Evolutionary conservation across 2,888 invertebrate genomes (phyloP).

Genomic region (Eumacrocentrus americanus): DNA sequence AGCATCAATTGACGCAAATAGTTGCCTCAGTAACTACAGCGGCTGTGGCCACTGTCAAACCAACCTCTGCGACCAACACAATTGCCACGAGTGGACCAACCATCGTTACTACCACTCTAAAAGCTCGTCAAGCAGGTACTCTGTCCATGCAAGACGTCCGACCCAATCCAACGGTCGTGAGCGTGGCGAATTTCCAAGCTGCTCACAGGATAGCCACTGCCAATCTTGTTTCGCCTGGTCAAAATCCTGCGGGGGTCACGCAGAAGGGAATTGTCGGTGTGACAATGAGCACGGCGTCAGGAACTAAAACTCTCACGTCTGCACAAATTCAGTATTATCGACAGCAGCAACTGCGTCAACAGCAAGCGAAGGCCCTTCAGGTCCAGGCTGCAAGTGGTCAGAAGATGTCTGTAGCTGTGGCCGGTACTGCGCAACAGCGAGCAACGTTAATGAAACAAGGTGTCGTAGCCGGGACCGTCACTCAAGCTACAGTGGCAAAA

Average conservation of each 20-base stretch:
- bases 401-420: conserved; percentile 58
- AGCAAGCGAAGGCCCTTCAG: conserved; percentile 51
- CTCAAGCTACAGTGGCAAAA: conserved; percentile 52
- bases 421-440: conserved; percentile 53
- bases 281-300: conserved; percentile 61
- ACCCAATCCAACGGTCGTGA: conserved; percentile 54
- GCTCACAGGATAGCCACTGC: conserved; percentile 57
- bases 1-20: conserved; percentile 49
- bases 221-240: conserved; percentile 49
- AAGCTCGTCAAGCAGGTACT: conserved; percentile 45
- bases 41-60: conserved; percentile 43
- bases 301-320: conserved; percentile 64
- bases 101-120: conserved; percentile 45
- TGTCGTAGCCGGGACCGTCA: conserved; percentile 37
- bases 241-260: conserved; percentile 45
- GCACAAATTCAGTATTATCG: conserved; percentile 70
- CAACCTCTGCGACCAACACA: conserved; percentile 42
- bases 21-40: conserved; percentile 44
- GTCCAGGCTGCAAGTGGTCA: conserved; percentile 53
- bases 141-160: conserved; percentile 52
- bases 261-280: conserved; percentile 62
- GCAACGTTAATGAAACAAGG: conserved; percentile 54
- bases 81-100: conserved; percentile 41
- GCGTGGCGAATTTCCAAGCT: conserved; percentile 57
- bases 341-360: conserved; percentile 57